A percentile compares a stretch with the other conserved stretches of the same genome.
Evolutionary conservation across 2,797 vertebrate genomes (phyloP).

Genomic region (Eulemur rubriventer): DNA sequence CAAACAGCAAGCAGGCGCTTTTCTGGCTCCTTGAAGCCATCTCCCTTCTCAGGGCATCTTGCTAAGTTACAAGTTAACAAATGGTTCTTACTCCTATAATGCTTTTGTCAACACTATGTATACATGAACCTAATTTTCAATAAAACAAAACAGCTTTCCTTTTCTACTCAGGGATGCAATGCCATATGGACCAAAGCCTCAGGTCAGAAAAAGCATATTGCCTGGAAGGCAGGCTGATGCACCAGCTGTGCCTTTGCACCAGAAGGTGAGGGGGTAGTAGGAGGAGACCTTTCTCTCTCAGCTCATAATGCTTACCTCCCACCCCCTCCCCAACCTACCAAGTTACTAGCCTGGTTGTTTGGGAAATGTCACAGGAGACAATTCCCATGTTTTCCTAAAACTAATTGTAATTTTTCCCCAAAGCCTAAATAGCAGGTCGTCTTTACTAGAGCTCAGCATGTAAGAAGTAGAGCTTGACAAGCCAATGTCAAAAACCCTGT

Average conservation of each 20-base stretch:
- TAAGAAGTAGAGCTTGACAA: constrained; percentile 10
- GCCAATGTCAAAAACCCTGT: background rate
- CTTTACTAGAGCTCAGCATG: constrained; percentile 29
- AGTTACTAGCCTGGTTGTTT: constrained; percentile 30
- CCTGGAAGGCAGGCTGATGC: constrained; percentile 24
- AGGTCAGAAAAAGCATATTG: constrained; percentile 56
- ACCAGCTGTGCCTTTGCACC: constrained; percentile 58
- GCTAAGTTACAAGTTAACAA: constrained; percentile 79
- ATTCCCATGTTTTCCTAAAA: constrained; percentile 64
- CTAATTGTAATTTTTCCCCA: constrained; percentile 35
- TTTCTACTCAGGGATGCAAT: constrained; percentile 31
- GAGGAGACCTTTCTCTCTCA: constrained; percentile 12
- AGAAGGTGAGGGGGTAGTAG: constrained; percentile 20
- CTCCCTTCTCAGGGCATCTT: constrained; percentile 69
- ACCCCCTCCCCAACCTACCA: background rate
- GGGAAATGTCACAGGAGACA: constrained; percentile 33
- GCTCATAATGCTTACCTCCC: background rate
- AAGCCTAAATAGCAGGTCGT: background rate
- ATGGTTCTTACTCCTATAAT: constrained; percentile 63
- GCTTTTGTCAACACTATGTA: constrained; percentile 67
- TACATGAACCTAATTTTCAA: constrained; percentile 62
- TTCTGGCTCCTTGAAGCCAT: constrained; percentile 72
- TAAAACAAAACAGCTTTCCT: constrained; percentile 63
- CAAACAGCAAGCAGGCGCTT: constrained; percentile 77
- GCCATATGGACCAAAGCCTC: constrained; percentile 65